Conservation (phyloP, 2,888 invertebrate species). For the Tipula unca region DNA sequence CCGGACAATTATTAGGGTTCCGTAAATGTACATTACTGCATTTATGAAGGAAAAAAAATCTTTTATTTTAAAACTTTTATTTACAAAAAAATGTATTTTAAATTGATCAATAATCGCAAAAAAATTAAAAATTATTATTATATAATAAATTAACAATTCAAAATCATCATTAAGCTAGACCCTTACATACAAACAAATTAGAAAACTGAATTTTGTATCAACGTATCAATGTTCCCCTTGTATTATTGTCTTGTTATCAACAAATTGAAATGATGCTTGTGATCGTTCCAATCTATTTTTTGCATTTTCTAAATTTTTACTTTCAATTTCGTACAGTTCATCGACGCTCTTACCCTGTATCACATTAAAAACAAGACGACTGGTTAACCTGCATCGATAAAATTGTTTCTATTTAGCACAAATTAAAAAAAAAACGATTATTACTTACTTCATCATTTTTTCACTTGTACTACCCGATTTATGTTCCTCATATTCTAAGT, state of each 20-base stretch:
- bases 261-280: neutral
- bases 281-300: neutral
- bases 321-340: constrained; percentile 45
- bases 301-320: constrained; percentile 27
- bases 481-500: constrained; percentile 47
- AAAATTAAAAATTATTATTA: neutral
- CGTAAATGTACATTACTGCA: no score
- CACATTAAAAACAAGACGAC: constrained; percentile 54
- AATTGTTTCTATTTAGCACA: no score
- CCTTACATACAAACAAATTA: neutral
- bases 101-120: neutral
- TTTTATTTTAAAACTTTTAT: neutral
- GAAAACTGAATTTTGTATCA: neutral
- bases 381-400: constrained; percentile 47
- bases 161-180: neutral
- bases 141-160: neutral
- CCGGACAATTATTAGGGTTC: no score
- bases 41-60: no score
- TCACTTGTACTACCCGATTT: constrained; percentile 60
- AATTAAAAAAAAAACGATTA: neutral
- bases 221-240: neutral
- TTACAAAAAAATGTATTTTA: neutral
- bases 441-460: constrained; percentile 56
- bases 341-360: constrained; percentile 56
- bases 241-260: neutral